Conservation (phyloP, 2,797 vertebrate genomes). For the Streptopelia turtur region DNA sequence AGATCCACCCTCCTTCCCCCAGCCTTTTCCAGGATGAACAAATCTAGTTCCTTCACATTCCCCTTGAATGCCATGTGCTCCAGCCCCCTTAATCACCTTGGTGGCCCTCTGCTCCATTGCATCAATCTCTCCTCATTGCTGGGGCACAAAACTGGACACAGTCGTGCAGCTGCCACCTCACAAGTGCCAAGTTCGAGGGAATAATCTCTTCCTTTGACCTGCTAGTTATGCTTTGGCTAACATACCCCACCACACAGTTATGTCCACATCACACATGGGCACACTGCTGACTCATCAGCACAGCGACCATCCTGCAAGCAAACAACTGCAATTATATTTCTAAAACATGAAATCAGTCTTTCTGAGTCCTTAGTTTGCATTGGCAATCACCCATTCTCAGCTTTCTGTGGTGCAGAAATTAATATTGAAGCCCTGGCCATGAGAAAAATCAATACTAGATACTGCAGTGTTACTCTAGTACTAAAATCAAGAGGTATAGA, state of each 20-base stretch:
- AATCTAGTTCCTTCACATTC: not conserved
- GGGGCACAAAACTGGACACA: not conserved
- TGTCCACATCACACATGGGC: not conserved
- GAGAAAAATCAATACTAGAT: slow-evolving; percentile 5
- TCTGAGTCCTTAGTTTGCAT: not conserved
- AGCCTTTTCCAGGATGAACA: not conserved
- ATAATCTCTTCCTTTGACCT: not conserved
- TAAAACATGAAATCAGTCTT: not conserved
- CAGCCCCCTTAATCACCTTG: not conserved
- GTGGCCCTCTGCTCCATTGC: not conserved
- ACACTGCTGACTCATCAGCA: slow-evolving; percentile 20
- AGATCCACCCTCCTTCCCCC: not conserved
- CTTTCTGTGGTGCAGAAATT: not conserved
- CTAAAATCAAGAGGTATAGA: slow-evolving; percentile 14
- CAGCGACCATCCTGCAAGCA: not conserved
- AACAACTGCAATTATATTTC: not conserved
- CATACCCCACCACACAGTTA: not conserved
- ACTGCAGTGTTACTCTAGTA: slow-evolving; percentile 21
- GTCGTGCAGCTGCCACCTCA: not conserved
- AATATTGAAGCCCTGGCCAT: not conserved
- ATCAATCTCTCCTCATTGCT: not conserved
- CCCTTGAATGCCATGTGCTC: not conserved
- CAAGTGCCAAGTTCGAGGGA: not conserved
- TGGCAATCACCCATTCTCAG: not conserved
- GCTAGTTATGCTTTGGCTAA: not conserved